A percentile compares a stretch with the other conserved stretches of the same genome.
These are phyloP conservation scores for Taurulus bubalis DNA, from an alignment of 2,113 vertebrate genomes.

Conservation along the genomic window DNA sequence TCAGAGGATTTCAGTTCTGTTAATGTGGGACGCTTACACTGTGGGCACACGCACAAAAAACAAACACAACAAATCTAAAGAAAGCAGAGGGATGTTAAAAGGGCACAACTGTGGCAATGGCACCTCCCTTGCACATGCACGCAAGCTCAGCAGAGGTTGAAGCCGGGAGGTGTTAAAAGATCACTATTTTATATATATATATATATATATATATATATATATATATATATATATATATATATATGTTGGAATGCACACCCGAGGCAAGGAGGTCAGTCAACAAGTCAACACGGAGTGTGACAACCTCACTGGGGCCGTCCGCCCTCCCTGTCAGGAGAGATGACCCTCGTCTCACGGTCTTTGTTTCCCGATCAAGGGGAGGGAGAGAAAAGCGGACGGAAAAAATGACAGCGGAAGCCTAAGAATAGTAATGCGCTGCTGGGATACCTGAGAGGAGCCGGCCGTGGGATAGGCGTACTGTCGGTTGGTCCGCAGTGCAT, in stretches of 20 bases:
- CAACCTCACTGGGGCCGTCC: constrained; percentile 60
- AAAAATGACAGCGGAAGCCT: constrained; percentile 34
- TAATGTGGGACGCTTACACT: constrained; percentile 57
- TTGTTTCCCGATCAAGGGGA: constrained; percentile 60
- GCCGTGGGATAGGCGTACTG: neutral
- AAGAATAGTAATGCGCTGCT: constrained; percentile 51
- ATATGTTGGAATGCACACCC: neutral
- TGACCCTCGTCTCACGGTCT: constrained; percentile 71
- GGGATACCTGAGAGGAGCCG: constrained; percentile 39
- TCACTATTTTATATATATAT: constrained; percentile 41
- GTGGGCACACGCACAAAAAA: neutral
- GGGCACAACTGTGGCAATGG: constrained; percentile 31
- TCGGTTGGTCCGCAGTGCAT: neutral
- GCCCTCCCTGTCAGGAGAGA: constrained; percentile 69
- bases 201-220: no score
- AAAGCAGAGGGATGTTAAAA: constrained; percentile 40
- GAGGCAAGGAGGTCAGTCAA: constrained; percentile 35
- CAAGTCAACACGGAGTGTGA: constrained; percentile 52
- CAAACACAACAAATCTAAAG: constrained; percentile 15
- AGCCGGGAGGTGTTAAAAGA: constrained; percentile 35
- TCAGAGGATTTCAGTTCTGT: constrained; percentile 62
- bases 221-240: no score
- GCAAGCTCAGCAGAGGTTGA: constrained; percentile 25
- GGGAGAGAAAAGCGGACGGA: constrained; percentile 45
- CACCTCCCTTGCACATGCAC: constrained; percentile 4